phyloP scores from a whole-genome alignment of 1,140 invertebrate genomes.

The Chionoecetes opilio region DNA sequence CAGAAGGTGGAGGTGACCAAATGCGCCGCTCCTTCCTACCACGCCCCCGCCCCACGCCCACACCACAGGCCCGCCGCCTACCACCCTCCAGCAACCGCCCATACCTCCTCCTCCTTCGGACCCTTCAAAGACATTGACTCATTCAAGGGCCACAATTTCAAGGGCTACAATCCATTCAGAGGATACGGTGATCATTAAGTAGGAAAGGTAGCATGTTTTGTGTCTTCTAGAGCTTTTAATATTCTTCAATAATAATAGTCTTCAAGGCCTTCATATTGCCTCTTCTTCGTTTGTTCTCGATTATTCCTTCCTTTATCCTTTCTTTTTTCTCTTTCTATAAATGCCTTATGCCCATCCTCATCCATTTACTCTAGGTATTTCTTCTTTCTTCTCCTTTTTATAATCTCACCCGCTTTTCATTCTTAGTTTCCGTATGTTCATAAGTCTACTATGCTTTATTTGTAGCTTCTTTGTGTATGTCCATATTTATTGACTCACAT shows the following conservation, averaged over 20 bases:
- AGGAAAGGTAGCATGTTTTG: background rate
- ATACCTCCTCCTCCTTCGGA: conserved; percentile 32
- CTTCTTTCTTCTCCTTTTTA: background rate
- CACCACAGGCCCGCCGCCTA: background rate
- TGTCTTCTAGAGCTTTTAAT: too few species aligned
- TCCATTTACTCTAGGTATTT: background rate
- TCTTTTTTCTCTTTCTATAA: background rate
- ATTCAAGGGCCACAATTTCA: conserved; percentile 59
- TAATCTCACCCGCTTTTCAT: background rate
- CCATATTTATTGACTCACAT: background rate
- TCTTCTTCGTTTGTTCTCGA: background rate
- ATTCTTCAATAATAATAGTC: too few species aligned
- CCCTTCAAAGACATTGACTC: conserved; percentile 61
- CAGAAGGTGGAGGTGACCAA: conserved; percentile 65
- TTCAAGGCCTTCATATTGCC: too few species aligned
- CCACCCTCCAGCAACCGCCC: background rate
- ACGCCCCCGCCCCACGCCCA: background rate
- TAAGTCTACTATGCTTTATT: too few species aligned
- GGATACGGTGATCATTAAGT: background rate
- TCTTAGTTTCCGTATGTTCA: background rate
- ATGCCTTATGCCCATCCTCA: background rate
- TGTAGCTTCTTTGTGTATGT: too few species aligned
- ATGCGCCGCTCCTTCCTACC: conserved; percentile 39
- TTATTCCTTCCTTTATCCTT: background rate
- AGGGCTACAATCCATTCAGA: conserved; percentile 63